phyloP scores from a whole-genome alignment of 1,140 invertebrate species.

The Cryptotermes secundus region DNA sequence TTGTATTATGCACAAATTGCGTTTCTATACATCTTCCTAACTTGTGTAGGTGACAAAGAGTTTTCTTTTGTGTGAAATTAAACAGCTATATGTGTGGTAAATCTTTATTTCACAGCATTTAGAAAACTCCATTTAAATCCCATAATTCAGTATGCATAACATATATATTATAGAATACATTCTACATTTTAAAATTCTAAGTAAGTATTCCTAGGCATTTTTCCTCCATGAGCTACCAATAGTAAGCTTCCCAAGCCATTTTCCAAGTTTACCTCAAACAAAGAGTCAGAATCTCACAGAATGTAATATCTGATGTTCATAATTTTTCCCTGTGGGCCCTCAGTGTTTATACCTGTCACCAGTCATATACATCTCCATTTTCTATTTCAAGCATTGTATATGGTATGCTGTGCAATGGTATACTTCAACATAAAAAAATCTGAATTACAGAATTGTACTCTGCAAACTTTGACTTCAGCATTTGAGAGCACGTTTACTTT shows the following conservation, averaged over 20 bases:
- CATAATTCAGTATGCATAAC: conserved; percentile 35
- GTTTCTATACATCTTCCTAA: too few species aligned
- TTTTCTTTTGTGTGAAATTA: too few species aligned
- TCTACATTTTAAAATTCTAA: conserved; percentile 35
- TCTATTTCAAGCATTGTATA: background rate
- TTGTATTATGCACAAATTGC: too few species aligned
- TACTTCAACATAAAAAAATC: background rate
- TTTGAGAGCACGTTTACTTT: background rate
- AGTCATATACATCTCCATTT: too few species aligned
- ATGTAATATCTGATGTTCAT: background rate
- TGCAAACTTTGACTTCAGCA: background rate
- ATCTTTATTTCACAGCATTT: conserved; percentile 35
- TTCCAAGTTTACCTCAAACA: background rate
- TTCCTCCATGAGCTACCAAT: background rate
- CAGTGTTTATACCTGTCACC: too few species aligned
- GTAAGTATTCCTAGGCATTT: conserved; percentile 30
- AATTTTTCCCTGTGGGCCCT: background rate
- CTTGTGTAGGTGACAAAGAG: too few species aligned
- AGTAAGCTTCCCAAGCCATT: conserved; percentile 9
- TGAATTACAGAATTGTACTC: conserved; percentile 14
- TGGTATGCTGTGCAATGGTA: background rate
- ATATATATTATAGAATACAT: conserved; percentile 36
- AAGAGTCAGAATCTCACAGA: background rate
- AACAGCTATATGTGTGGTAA: conserved; percentile 24
- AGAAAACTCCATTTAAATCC: conserved; percentile 34